Conservation (phyloP, 2,113 vertebrate species). For the Talpa occidentalis region DNA sequence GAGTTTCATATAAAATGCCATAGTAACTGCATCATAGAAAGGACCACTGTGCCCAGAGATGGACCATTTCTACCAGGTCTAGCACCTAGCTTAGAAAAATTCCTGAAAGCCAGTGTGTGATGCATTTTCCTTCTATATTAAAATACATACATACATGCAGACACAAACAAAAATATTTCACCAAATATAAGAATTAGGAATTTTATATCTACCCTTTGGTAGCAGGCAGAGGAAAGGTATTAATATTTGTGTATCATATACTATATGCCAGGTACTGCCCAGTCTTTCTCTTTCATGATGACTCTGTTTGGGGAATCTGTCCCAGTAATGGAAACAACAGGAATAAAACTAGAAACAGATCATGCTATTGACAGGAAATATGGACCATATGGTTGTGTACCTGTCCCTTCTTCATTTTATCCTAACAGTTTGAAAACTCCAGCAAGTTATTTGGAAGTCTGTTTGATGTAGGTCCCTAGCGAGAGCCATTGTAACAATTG, state of each 20-base stretch:
- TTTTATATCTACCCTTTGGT: neutral
- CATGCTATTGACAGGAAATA: neutral
- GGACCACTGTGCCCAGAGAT: neutral
- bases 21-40: accelerated
- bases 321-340: neutral
- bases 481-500: conserved; percentile 72
- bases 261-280: neutral
- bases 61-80: neutral
- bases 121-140: neutral
- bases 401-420: conserved; percentile 68
- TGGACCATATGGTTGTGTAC: conserved; percentile 55
- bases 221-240: neutral
- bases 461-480: conserved; percentile 86
- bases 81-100: neutral
- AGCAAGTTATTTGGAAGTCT: conserved; percentile 85
- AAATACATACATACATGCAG: neutral
- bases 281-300: neutral
- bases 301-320: neutral
- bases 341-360: conserved; percentile 7
- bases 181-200: neutral
- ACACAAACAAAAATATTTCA: neutral
- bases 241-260: neutral
- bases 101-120: neutral
- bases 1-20: neutral
- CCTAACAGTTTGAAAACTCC: conserved; percentile 75